Conservation (phyloP, 2,888 invertebrate species). For the Leucophenga maculata region DNA sequence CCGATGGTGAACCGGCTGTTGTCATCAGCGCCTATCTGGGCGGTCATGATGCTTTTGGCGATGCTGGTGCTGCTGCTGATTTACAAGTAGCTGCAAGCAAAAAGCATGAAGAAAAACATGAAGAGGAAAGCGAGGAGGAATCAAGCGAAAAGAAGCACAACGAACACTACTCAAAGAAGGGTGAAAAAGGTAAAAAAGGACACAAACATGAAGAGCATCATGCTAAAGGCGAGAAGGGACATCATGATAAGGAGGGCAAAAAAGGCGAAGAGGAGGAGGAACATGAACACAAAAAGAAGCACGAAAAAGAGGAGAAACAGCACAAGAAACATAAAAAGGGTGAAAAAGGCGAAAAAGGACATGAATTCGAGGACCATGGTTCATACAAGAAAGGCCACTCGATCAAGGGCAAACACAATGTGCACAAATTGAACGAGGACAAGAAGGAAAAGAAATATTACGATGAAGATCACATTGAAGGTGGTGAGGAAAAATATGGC, state of each 20-base stretch:
- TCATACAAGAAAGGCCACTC: conserved; percentile 88
- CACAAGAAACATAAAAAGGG: conserved; percentile 74
- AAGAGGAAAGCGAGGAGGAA: conserved; percentile 73
- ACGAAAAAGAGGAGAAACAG: conserved; percentile 73
- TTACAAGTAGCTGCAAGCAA: conserved; percentile 68
- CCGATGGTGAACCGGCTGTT: conserved; percentile 36
- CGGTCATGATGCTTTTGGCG: conserved; percentile 46
- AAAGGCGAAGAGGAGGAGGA: conserved; percentile 73
- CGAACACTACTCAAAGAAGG: conserved; percentile 78
- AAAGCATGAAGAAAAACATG: conserved; percentile 62
- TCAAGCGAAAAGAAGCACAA: conserved; percentile 80
- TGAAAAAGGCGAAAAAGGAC: conserved; percentile 74
- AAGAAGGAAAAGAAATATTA: conserved; percentile 90
- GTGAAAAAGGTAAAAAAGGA: conserved; percentile 81
- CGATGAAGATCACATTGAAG: conserved; percentile 87
- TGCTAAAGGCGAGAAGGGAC: conserved; percentile 80
- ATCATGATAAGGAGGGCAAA: conserved; percentile 79
- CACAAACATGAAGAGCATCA: conserved; percentile 81
- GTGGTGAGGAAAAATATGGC: conserved; percentile 87
- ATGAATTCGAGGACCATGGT: conserved; percentile 74
- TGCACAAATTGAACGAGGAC: conserved; percentile 88
- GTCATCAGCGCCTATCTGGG: conserved; percentile 40
- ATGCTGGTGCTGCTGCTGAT: conserved; percentile 52
- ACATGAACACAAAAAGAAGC: conserved; percentile 73
- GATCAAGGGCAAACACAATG: conserved; percentile 88